A percentile compares a stretch with the other conserved stretches of the same genome.
phyloP scores from a whole-genome alignment of 2,113 vertebrate species.

The Crotalus tigris region DNA sequence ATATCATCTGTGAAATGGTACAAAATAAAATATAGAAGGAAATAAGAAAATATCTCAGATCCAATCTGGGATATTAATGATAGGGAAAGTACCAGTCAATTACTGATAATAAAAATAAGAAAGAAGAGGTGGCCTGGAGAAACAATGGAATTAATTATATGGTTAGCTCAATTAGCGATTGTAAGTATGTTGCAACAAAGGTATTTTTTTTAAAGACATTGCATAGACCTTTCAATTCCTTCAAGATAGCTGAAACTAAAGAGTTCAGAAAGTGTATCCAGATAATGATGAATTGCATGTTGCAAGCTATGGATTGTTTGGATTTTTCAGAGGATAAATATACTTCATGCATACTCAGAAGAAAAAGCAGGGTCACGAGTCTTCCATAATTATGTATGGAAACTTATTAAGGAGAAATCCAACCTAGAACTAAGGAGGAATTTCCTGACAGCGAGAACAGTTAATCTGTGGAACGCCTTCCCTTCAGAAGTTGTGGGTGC shows the following conservation, averaged over 20 bases:
- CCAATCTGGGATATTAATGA: neutral
- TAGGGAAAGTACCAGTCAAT: neutral
- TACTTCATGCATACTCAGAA: neutral
- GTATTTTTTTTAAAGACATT: neutral
- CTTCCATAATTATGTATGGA: neutral
- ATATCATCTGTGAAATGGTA: neutral
- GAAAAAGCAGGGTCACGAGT: neutral
- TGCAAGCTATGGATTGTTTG: neutral
- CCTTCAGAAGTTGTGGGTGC: too few species aligned
- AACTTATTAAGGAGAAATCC: too few species aligned
- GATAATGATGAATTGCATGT: neutral
- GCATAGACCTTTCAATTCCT: neutral
- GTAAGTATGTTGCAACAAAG: neutral
- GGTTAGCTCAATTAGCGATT: neutral
- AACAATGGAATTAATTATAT: neutral
- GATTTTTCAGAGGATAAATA: neutral
- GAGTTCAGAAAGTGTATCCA: constrained; percentile 18
- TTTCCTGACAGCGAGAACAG: too few species aligned
- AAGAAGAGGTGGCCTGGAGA: neutral
- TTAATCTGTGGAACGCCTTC: too few species aligned
- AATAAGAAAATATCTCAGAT: neutral
- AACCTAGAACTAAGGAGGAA: too few species aligned
- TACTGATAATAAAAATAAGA: neutral
- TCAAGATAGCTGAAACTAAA: constrained; percentile 7
- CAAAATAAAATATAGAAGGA: neutral